Evolutionary conservation across 2,113 vertebrate genomes (phyloP), one percentile per base, ranked within the genome.

Genomic region (Hiodon tergisus): DNA sequence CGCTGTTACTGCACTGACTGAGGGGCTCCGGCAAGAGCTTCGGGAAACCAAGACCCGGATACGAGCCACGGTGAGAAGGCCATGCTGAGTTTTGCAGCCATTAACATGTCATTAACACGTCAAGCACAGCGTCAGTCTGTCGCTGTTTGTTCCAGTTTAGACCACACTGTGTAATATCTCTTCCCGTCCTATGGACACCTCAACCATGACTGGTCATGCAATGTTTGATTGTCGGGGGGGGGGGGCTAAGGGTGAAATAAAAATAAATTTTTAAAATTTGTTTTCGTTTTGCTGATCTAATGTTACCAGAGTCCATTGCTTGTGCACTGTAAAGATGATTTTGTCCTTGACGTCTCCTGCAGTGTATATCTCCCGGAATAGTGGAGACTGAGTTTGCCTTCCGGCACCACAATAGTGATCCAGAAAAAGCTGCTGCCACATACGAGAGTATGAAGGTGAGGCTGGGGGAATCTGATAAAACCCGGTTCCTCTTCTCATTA

Each of bases 351-450:
- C 31, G 58, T 76, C 77, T 85, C 81, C 81, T 81, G 67, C 85
- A 98, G 96, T 93, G 93, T 84, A 98, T 98, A 87, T 98, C 96
- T 80, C 97, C 96, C 76, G 96, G 96, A 82, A 81, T 95, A 87
- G 97, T 98, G 83, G 96, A 98, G 85, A 98, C 96, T 0, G 95
- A 93, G 73, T 98, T 98, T 71, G 95, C 95, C 84, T 98, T 98
- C 89, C 93, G 92, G 85, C 95, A 93, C 75, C 91, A 94, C 5
- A 94, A 96, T 86, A 95, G 91, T 0, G 94, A 98, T 77, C 94
- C 97, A 0, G 93, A 95, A 88, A 95, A 91, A 88, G 97, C 97
- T 69, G 97, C 96, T 53, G 91, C 94, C 2, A 91, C 91, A 72
- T 98, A 98, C 9, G 97, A 95, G 83, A 92, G 91, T 82, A 97